These are phyloP conservation scores for Lagocephalus sceleratus DNA, from an alignment of 2,797 vertebrate species.

Conservation along the genomic window DNA sequence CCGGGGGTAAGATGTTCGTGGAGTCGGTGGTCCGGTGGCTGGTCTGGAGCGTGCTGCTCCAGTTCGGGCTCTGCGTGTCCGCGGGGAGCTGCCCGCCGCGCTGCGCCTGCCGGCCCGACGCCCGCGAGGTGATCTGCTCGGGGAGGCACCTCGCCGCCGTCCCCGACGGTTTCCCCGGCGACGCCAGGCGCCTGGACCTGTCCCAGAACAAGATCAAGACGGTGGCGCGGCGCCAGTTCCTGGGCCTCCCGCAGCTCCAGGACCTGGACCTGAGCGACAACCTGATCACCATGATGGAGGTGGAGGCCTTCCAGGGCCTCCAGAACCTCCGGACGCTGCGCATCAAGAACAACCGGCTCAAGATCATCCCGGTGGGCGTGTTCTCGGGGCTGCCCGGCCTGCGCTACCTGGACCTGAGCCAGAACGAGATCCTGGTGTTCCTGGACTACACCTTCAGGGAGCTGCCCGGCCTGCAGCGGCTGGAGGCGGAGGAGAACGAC, in stretches of 20 bases:
- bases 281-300: conserved; percentile 81
- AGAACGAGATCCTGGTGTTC: conserved; percentile 89
- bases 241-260: conserved; percentile 75
- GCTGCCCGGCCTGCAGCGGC: conserved; percentile 74
- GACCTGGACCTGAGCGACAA: conserved; percentile 88
- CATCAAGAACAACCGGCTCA: conserved; percentile 82
- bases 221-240: conserved; percentile 81
- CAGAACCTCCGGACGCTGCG: conserved; percentile 77
- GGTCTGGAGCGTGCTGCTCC: conserved; percentile 67
- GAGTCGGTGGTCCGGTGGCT: conserved; percentile 72
- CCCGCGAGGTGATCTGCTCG: conserved; percentile 80
- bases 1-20: conserved; percentile 77
- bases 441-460: conserved; percentile 86
- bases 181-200: conserved; percentile 80
- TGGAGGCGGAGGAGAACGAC: conserved; percentile 86
- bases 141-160: conserved; percentile 77
- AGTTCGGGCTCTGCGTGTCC: conserved; percentile 58
- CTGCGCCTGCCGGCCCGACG: conserved; percentile 78
- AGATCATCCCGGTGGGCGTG: conserved; percentile 83
- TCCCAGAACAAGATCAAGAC: conserved; percentile 84
- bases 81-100: conserved; percentile 73
- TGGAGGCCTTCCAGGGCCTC: conserved; percentile 84
- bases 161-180: conserved; percentile 77
- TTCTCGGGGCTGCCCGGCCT: conserved; percentile 81
- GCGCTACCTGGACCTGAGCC: conserved; percentile 80